Base-by-base conservation (phyloP, 2,888 invertebrate genomes). In the Drosophila algonquin region DNA sequence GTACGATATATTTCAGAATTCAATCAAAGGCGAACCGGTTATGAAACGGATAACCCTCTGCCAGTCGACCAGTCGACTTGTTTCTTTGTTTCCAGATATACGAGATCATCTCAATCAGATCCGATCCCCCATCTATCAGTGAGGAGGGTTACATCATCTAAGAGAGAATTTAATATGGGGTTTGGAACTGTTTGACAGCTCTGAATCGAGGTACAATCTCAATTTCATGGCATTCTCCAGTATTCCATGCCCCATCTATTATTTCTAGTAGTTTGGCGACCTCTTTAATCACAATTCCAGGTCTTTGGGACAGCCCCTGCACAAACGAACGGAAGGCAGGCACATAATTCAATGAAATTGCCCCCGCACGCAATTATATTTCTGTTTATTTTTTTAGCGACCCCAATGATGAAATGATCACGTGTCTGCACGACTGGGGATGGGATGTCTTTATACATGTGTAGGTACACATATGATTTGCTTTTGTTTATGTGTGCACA, bases 331-430 rank as follows among this genome's bases (percentile, higher is more conserved):
- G 47, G 7, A 46, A 67, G 35, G 50, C 52, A 16, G 46, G n/a
- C 48, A 46, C 58, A 45, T 68, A 77, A 73, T 61, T 69, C 59
- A 71, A 64, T 59, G 54, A 63, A 63, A 59, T 63, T 67, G 67
- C 40, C 68, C 7, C n/a, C 32, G 48, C 58, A 52, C 58, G 58
- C 24, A 80, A 70, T 81, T 76, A 62, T 63, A 64, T n/a, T 56
- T 56, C 14, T 27, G 54, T 51, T 70, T 59, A 46, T 46, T 59
- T 59, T 62, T 56, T 63, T 50, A 53, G 46, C 73, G 57, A 54
- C 53, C 75, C 40, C 50, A 67, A 74, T 79, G 67, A 68, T 82
- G 68, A 69, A 86, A 56, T 56, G 65, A 82, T 75, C 72, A 73
- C 65, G 74, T 79, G 73, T 69, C 61, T 35, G 47, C 50, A 10